Conservation (phyloP, 2,888 invertebrate species). For the Protophormia terraenovae region DNA sequence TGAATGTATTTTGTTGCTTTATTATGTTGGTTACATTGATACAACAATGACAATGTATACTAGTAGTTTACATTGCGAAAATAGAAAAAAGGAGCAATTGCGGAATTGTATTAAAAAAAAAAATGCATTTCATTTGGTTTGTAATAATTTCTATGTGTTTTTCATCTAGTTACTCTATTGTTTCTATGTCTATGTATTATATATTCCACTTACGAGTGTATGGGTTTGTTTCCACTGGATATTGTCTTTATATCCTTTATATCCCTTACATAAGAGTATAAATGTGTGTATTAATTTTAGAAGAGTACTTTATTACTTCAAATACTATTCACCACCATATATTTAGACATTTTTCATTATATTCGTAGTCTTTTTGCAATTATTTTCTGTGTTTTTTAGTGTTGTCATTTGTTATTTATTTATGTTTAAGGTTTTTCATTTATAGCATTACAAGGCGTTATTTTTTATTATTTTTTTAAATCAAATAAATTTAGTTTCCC, state of each 20-base stretch:
- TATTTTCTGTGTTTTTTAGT: slow-evolving; percentile 49
- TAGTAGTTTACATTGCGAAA: background rate
- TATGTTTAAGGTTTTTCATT: slow-evolving; percentile 36
- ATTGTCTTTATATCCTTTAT: slow-evolving; percentile 36
- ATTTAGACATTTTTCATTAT: slow-evolving; percentile 62
- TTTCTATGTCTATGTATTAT: slow-evolving; percentile 45
- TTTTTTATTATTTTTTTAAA: background rate
- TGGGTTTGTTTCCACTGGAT: slow-evolving; percentile 4
- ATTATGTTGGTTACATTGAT: slow-evolving; percentile 58
- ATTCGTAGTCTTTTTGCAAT: slow-evolving; percentile 32
- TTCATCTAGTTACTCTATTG: slow-evolving; percentile 34
- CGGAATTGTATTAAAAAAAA: slow-evolving; percentile 40
- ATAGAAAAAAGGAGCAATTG: slow-evolving; percentile 15
- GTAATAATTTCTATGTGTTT: slow-evolving; percentile 36
- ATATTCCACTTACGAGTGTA: background rate
- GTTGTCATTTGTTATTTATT: slow-evolving; percentile 55
- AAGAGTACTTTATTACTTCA: slow-evolving; percentile 52
- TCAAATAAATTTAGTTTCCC: background rate
- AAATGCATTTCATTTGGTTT: slow-evolving; percentile 48
- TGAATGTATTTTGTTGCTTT: slow-evolving; percentile 40
- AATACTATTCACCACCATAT: slow-evolving; percentile 32
- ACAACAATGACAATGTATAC: slow-evolving; percentile 32
- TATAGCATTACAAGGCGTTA: background rate
- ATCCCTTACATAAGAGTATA: background rate
- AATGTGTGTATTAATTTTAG: background rate